These are phyloP conservation scores for Notolabrus celidotus DNA, from an alignment of 2,797 vertebrate genomes.

Conservation along the genomic window DNA sequence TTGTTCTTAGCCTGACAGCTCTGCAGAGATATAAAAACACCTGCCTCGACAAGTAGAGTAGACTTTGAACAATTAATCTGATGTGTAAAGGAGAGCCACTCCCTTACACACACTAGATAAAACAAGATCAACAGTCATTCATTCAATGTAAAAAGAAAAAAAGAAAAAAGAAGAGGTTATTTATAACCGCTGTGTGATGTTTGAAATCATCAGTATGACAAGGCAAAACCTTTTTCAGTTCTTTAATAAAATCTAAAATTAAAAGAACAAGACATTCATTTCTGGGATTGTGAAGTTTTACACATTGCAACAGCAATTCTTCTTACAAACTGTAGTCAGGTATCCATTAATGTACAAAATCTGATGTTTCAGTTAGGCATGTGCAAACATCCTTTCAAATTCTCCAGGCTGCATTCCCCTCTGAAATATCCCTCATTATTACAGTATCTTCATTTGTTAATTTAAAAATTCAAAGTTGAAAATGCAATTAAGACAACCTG, in stretches of 20 bases:
- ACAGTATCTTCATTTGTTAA: background rate
- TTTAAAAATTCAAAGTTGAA: background rate
- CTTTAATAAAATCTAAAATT: background rate
- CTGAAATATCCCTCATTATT: background rate
- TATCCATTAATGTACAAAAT: slow-evolving; percentile 3
- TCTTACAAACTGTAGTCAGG: background rate
- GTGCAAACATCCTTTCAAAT: background rate
- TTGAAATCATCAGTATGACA: slow-evolving; percentile 8
- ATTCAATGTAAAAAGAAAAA: background rate
- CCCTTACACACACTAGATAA: slow-evolving; percentile 34
- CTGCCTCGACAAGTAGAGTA: slow-evolving; percentile 11
- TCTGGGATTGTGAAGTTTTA: background rate
- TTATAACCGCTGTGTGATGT: slow-evolving; percentile 11
- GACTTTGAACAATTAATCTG: slow-evolving; percentile 45
- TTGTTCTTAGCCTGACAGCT: background rate
- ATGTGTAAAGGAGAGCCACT: slow-evolving; percentile 17
- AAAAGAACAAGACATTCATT: background rate
- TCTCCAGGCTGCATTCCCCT: background rate
- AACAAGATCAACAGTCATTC: background rate
- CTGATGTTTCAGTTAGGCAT: background rate
- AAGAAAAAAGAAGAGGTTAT: background rate
- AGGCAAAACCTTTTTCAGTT: no score
- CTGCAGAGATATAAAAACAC: slow-evolving; percentile 1
- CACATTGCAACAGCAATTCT: background rate
- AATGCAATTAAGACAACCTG: background rate